Conservation (phyloP, 1,140 invertebrate genomes). For the Thaumetopoea pityocampa region DNA sequence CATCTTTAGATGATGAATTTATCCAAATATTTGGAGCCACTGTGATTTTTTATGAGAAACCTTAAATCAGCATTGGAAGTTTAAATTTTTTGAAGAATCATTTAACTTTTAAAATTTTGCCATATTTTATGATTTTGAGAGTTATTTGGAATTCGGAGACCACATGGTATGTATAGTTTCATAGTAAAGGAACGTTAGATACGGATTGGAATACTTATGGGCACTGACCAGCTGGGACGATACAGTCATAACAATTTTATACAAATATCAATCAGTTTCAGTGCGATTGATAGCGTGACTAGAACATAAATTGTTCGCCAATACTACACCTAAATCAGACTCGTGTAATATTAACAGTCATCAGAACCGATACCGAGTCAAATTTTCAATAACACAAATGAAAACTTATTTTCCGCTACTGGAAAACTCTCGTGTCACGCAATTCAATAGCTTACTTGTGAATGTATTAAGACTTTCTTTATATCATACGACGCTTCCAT, state of each 20-base stretch:
- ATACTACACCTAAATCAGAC: conserved; percentile 25
- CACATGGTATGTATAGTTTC: too few species aligned
- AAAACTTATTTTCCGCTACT: conserved; percentile 28
- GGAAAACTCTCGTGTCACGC: conserved; percentile 30
- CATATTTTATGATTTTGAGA: too few species aligned
- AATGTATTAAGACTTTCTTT: conserved; percentile 26
- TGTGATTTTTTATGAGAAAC: too few species aligned
- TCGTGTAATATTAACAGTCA: conserved; percentile 37
- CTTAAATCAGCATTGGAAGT: too few species aligned
- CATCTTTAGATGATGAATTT: too few species aligned
- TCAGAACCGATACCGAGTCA: conserved; percentile 17
- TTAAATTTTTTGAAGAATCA: too few species aligned
- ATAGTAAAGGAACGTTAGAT: too few species aligned
- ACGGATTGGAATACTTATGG: conserved; percentile 11
- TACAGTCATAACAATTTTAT: conserved; percentile 58
- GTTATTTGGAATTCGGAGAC: too few species aligned
- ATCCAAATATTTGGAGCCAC: too few species aligned
- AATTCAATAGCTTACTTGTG: conserved; percentile 29
- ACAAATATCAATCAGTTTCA: conserved; percentile 42
- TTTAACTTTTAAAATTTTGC: too few species aligned
- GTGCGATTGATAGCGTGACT: conserved; percentile 41
- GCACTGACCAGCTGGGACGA: conserved; percentile 37
- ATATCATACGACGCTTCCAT: conserved; percentile 17
- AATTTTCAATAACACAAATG: conserved; percentile 28
- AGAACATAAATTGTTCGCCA: conserved; percentile 38